These are phyloP conservation scores for Silurus glanis DNA, from an alignment of 2,113 vertebrate genomes.

Conservation along the genomic window DNA sequence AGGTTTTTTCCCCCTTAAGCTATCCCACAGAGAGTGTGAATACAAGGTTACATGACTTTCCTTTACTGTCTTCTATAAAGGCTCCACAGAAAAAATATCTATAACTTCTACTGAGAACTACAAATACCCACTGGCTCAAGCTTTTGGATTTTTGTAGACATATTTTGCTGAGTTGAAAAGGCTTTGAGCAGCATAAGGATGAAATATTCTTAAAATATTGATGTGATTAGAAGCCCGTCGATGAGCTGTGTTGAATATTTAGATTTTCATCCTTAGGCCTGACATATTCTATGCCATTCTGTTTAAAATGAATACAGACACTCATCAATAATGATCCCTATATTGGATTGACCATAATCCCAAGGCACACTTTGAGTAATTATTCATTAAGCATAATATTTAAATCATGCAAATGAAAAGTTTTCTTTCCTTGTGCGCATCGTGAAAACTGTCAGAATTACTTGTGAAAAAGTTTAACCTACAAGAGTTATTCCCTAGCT, in stretches of 20 bases:
- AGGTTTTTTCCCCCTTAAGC: background rate
- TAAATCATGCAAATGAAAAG: background rate
- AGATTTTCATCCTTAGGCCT: slow-evolving; percentile 4
- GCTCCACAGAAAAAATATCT: slow-evolving; percentile 40
- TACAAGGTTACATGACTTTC: slow-evolving; percentile 3
- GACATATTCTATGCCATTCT: background rate
- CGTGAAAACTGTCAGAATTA: slow-evolving; percentile 10
- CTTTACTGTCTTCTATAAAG: slow-evolving; percentile 23
- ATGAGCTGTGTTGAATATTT: background rate
- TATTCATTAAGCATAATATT: slow-evolving; percentile 28
- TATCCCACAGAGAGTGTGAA: slow-evolving; percentile 7
- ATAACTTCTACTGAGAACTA: slow-evolving; percentile 35
- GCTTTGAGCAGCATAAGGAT: slow-evolving; percentile 26
- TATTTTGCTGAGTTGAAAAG: slow-evolving; percentile 8
- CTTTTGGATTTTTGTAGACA: slow-evolving; percentile 10
- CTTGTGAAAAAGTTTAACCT: slow-evolving; percentile 12
- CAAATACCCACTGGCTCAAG: slow-evolving; percentile 24
- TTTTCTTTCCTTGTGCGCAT: background rate
- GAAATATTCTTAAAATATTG: slow-evolving; percentile 20
- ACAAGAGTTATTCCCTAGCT: slow-evolving; percentile 39
- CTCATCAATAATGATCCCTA: slow-evolving; percentile 28
- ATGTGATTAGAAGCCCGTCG: background rate
- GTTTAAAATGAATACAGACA: slow-evolving; percentile 8
- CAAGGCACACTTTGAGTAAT: slow-evolving; percentile 27
- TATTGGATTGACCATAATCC: slow-evolving; percentile 6